Conservation (phyloP, 2,113 vertebrate genomes). For the Microcebus griseorufus region DNA sequence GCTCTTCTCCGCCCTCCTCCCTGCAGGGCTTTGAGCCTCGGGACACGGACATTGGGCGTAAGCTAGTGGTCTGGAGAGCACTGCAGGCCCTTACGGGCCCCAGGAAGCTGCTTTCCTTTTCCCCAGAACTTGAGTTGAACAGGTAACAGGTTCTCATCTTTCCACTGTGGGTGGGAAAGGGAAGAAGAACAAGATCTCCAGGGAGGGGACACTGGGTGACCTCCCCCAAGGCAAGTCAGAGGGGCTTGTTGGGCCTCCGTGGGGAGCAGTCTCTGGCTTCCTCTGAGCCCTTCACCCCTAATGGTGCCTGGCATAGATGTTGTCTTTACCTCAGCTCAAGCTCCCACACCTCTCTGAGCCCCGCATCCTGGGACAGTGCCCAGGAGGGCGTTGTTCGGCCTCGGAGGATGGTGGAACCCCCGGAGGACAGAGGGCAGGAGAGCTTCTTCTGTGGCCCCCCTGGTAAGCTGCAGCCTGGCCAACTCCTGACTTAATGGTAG, state of each 20-base stretch:
- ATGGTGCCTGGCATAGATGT: not conserved
- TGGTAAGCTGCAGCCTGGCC: conserved; percentile 79
- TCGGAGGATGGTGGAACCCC: conserved; percentile 91
- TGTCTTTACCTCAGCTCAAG: conserved; percentile 63
- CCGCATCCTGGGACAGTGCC: conserved; percentile 31
- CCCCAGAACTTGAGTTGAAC: conserved; percentile 86
- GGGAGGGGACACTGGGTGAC: not conserved
- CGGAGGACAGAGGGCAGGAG: conserved; percentile 85
- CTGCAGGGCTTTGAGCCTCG: conserved; percentile 95
- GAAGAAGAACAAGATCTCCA: not conserved
- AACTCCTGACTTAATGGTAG: not conserved
- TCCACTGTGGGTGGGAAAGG: not conserved
- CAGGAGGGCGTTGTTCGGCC: conserved; percentile 58
- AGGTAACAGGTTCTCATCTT: conserved; percentile 81
- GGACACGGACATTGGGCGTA: conserved; percentile 93
- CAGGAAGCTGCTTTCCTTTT: conserved; percentile 89
- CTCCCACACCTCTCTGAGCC: conserved; percentile 50
- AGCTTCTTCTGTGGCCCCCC: conserved; percentile 95
- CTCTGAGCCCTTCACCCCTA: not conserved
- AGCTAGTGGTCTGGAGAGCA: conserved; percentile 90
- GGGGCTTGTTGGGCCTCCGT: not conserved
- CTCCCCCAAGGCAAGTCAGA: not conserved
- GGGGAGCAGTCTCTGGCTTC: not conserved
- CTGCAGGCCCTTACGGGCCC: conserved; percentile 92
- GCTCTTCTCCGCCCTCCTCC: not conserved